These are phyloP conservation scores for Channallabes apus DNA, from an alignment of 2,797 vertebrate genomes.

Conservation along the genomic window DNA sequence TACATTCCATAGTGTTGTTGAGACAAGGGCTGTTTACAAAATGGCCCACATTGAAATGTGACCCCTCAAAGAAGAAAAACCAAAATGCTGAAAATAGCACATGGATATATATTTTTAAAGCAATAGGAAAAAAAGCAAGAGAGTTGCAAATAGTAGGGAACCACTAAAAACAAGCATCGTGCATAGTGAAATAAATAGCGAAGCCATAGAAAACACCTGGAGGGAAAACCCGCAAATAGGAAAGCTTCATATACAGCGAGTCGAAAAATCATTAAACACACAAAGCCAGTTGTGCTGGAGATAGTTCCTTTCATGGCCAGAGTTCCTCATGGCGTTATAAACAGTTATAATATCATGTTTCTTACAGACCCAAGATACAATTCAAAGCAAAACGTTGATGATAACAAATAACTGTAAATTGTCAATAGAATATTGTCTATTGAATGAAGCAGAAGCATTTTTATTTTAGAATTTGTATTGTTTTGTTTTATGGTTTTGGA, in stretches of 20 bases:
- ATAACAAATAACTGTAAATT: not conserved
- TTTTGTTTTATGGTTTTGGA: not conserved
- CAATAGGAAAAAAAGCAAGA: not conserved
- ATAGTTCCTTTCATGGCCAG: not conserved
- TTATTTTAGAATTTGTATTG: not conserved
- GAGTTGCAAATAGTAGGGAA: not conserved
- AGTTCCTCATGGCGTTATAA: not conserved
- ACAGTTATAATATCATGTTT: not conserved
- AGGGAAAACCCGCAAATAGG: not conserved
- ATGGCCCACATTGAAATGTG: not conserved
- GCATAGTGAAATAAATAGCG: not conserved
- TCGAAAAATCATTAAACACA: not conserved
- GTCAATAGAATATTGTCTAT: not conserved
- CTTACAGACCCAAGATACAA: not conserved
- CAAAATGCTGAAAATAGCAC: conserved; percentile 1
- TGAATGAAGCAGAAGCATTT: not conserved
- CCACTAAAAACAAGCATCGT: not conserved
- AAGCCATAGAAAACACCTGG: conserved; percentile 3
- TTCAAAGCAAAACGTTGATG: not conserved
- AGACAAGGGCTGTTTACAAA: conserved; percentile 22
- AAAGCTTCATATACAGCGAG: not conserved
- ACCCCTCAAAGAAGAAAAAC: not conserved
- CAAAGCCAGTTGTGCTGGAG: not conserved
- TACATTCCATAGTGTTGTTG: conserved; percentile 33
- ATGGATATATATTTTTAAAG: not conserved